Percentiles rank a stretch among this genome's conserved stretches.
Conservation (phyloP, 2,113 vertebrate species). For the Ondatra zibethicus region DNA sequence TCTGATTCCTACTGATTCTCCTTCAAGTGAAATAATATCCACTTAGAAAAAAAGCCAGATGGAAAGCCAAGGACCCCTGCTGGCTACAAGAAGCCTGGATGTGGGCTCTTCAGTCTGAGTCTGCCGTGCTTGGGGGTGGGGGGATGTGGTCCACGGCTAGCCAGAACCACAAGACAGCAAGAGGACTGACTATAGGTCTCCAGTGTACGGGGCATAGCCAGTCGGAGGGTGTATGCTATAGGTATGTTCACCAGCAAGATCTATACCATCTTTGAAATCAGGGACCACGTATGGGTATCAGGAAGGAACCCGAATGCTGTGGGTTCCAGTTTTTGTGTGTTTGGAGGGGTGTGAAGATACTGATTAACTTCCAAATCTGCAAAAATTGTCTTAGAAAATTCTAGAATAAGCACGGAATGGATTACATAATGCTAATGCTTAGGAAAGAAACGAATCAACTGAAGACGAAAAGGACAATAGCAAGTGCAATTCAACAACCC, state of each 20-base stretch:
- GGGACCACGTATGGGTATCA: accelerated
- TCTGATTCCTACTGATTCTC: slow-evolving; percentile 58
- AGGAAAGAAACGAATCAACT: not conserved
- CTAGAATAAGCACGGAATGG: not conserved
- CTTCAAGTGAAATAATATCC: slow-evolving; percentile 69
- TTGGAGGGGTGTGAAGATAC: not conserved
- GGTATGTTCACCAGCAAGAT: no score
- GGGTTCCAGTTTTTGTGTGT: no score
- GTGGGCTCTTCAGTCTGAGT: not conserved
- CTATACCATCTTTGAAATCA: not conserved
- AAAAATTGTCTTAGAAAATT: not conserved
- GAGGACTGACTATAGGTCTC: not conserved
- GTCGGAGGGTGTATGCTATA: not conserved
- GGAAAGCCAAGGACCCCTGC: slow-evolving; percentile 39
- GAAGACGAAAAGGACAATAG: not conserved
- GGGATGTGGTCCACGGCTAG: not conserved
- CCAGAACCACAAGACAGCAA: not conserved
- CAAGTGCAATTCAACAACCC: not conserved
- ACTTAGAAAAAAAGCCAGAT: slow-evolving; percentile 55
- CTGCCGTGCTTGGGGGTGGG: accelerated
- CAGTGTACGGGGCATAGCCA: not conserved
- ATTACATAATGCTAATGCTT: not conserved
- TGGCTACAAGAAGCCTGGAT: not conserved
- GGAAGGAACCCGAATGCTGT: not conserved
- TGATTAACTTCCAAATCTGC: not conserved